A percentile compares a stretch with the other conserved stretches of the same genome.
Evolutionary conservation across 1,140 invertebrate species (phyloP).

Genomic region (Achroia grisella): DNA sequence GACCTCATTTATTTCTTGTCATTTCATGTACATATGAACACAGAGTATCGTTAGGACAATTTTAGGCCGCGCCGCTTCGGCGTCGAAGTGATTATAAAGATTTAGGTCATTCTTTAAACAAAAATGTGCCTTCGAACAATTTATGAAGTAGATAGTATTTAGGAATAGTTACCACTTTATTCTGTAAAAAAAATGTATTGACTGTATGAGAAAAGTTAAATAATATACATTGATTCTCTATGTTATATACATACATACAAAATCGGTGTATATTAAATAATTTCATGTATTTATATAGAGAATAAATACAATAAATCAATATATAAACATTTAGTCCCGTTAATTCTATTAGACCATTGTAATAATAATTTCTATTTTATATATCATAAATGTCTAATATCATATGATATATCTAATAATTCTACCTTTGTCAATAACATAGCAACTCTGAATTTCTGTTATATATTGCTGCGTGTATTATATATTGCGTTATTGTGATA

Average conservation of each 20-base stretch:
- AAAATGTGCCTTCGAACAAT: conserved; percentile 67
- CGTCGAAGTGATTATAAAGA: conserved; percentile 15
- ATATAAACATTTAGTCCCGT: too few species aligned
- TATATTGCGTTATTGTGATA: too few species aligned
- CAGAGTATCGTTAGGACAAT: conserved; percentile 3
- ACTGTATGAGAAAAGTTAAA: conserved; percentile 27
- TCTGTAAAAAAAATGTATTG: conserved; percentile 42
- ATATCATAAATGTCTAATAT: too few species aligned
- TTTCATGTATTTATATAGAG: too few species aligned
- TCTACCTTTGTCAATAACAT: too few species aligned
- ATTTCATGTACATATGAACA: conserved; percentile 52
- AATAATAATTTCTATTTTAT: too few species aligned
- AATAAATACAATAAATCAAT: too few species aligned
- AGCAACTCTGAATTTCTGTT: too few species aligned
- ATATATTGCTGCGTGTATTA: too few species aligned
- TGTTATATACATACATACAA: not conserved
- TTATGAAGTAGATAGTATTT: conserved; percentile 46
- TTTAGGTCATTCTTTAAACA: conserved; percentile 50
- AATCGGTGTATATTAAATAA: not conserved
- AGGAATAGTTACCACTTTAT: conserved; percentile 37
- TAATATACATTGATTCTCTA: not conserved
- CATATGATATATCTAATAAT: too few species aligned
- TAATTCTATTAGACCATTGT: too few species aligned
- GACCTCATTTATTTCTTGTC: conserved; percentile 36
- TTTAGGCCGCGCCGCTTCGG: conserved; percentile 18